Evolutionary conservation across 37 sponge, comb jelly and placozoan genomes (phyloP).

Genomic region (Agelas oroides): DNA sequence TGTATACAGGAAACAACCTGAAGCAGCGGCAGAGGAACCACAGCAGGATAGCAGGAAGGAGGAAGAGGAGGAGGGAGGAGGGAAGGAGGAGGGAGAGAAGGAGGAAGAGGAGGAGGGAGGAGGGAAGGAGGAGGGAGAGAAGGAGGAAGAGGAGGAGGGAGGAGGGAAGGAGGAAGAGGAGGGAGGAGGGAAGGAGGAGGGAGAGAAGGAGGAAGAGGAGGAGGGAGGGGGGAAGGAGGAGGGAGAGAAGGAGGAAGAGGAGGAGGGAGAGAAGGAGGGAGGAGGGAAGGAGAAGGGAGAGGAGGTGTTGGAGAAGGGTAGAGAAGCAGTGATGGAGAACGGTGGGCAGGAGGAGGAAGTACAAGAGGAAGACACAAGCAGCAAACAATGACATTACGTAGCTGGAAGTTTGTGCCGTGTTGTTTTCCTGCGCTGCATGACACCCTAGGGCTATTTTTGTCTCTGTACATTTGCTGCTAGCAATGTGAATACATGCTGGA

Average conservation of each 20-base stretch:
- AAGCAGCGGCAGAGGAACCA: background rate
- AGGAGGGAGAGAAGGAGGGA: background rate
- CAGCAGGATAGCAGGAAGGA: background rate
- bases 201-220: background rate
- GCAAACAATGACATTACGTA: no score
- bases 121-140: background rate
- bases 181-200: background rate
- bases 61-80: background rate
- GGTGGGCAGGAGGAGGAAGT: background rate
- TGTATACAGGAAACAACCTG: background rate
- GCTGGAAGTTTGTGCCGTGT: no score
- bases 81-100: no score
- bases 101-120: background rate
- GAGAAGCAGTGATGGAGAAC: background rate
- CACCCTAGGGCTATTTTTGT: no score
- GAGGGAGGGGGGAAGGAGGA: background rate
- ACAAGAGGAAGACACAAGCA: no score
- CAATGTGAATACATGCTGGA: no score
- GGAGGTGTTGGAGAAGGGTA: background rate
- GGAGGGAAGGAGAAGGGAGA: background rate
- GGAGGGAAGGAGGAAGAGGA: no score
- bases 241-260: background rate
- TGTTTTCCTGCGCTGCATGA: no score
- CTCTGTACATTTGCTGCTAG: no score
- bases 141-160: background rate